Conservation (phyloP, 2,888 invertebrate species). For the Athalia rosae region DNA sequence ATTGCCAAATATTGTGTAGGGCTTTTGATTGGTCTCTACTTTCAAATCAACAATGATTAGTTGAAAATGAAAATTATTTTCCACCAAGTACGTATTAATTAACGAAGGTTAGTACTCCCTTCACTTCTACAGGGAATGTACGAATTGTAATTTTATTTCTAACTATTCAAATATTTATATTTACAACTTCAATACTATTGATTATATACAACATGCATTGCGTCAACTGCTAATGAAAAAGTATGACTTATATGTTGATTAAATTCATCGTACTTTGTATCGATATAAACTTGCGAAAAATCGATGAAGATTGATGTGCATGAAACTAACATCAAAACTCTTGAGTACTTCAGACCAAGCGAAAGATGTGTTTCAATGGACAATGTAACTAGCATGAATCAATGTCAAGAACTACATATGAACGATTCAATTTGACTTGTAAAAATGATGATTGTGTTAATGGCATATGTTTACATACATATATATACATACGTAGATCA, state of each 20-base stretch:
- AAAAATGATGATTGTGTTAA: no score
- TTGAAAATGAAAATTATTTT: slow-evolving; percentile 50
- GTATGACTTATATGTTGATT: slow-evolving; percentile 24
- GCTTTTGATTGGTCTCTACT: slow-evolving; percentile 57
- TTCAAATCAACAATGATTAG: slow-evolving; percentile 51
- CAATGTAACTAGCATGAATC: no score
- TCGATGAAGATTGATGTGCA: no score
- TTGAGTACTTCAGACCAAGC: not conserved
- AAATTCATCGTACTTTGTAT: slow-evolving; percentile 20
- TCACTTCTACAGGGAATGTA: slow-evolving; percentile 28
- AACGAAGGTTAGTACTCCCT: slow-evolving; percentile 16
- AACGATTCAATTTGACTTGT: no score
- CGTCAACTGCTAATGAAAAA: slow-evolving; percentile 31
- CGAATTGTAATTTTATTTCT: slow-evolving; percentile 23
- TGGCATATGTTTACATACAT: not conserved
- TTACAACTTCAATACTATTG: slow-evolving; percentile 38
- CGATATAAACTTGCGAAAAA: slow-evolving; percentile 4
- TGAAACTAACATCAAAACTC: not conserved
- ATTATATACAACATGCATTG: slow-evolving; percentile 40
- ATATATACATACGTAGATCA: not conserved
- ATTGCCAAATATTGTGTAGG: slow-evolving; percentile 49
- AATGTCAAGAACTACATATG: no score
- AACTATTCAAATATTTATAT: slow-evolving; percentile 37
- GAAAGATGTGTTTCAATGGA: slow-evolving; percentile 16
- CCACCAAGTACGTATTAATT: slow-evolving; percentile 40